Evolutionary conservation across 2,113 vertebrate genomes (phyloP), one percentile per base, ranked within the genome.

Genomic region (Etia nguti): DNA sequence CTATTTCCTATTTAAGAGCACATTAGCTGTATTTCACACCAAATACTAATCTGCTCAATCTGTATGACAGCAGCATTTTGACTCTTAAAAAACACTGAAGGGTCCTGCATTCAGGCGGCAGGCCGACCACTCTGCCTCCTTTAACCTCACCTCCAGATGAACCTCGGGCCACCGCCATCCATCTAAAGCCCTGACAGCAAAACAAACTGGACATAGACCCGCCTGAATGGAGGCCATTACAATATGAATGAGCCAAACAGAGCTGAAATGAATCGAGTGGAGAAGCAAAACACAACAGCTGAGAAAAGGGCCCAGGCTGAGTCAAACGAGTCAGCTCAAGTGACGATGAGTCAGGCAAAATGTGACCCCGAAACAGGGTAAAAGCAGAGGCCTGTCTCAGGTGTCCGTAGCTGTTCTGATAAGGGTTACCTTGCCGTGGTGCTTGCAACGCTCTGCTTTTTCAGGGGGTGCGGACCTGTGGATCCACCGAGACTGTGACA

Each of bases 101-200:
- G 86, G 56, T 56, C 75, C 5, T 4, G 70, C 52, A 84, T 89
- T 82, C 83, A 85, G 85, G 81, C 82, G 80, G 82, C 54, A 43
- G 82, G 54, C 79, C 48, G 5, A 75, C 80, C 85, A 68, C 85
- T 89, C 90, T 52, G 85, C 89, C 92, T 90, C 79, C 90, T 88
- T 92, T 90, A 86, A 91, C 90, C 92, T 96, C 95, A 96, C 95
- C 94, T 95, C 94, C 92, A 91, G 93, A 93, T 96, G 95, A 95
- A 95, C 95, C 94, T 93, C 10, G 85, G 18, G 65, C 88, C 82
- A 91, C 93, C 87, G 80, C 90, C 92, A 95, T 96, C 94, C 93
- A 95, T 96, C 94, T 91, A 43, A 92, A 81, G 60, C 50, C 55
- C 88, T 94, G 94, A 96, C 95, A 95, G 93, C 94, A 93, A 93